Conservation (phyloP, 2,113 vertebrate genomes). For the Lathamus discolor region DNA sequence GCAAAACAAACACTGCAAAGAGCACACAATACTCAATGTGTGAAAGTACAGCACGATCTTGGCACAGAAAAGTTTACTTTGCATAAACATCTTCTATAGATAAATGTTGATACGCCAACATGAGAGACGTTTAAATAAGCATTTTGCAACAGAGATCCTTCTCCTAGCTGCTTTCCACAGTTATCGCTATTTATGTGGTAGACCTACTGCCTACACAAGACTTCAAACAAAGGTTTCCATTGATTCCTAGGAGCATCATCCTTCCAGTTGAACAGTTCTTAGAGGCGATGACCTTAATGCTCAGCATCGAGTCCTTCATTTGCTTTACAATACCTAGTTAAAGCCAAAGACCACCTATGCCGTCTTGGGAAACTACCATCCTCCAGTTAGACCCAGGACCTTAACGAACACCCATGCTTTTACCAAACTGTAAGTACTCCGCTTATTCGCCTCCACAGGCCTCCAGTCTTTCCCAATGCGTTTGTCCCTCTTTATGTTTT, state of each 20-base stretch:
- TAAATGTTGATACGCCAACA: background rate
- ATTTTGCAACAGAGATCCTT: background rate
- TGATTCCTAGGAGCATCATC: background rate
- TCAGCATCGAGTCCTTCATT: slow-evolving; percentile 5
- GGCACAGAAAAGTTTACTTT: slow-evolving; percentile 8
- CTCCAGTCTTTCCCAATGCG: background rate
- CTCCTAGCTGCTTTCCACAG: background rate
- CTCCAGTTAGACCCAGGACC: background rate
- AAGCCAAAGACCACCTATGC: background rate
- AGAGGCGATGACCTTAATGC: background rate
- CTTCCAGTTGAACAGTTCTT: background rate
- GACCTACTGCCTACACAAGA: background rate
- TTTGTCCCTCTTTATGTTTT: background rate
- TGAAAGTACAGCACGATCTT: background rate
- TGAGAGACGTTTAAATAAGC: background rate
- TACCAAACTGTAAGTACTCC: background rate
- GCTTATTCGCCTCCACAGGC: background rate
- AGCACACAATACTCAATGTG: background rate
- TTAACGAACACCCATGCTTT: background rate
- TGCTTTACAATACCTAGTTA: background rate
- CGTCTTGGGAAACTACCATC: background rate
- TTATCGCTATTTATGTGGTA: background rate
- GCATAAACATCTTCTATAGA: background rate
- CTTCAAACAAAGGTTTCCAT: slow-evolving; percentile 47
- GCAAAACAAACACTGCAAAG: background rate